Evolutionary conservation across 2,113 vertebrate genomes (phyloP).

Genomic region (Lichenostomus cassidix): DNA sequence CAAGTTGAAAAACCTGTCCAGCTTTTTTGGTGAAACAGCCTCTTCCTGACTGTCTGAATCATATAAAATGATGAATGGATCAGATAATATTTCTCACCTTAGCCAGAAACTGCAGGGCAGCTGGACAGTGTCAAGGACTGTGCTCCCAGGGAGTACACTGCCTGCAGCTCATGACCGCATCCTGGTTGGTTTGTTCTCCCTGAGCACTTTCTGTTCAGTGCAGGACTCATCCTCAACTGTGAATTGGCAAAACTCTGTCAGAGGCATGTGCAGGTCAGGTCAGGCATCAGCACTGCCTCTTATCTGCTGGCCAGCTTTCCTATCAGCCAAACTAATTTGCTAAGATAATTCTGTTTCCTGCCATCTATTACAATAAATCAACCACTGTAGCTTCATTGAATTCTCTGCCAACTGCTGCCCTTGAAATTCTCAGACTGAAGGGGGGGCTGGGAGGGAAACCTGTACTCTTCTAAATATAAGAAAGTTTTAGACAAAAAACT

Average conservation of each 20-base stretch:
- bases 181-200: neutral
- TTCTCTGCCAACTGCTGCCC: constrained; percentile 6
- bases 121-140: neutral
- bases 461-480: neutral
- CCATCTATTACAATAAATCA: constrained; percentile 51
- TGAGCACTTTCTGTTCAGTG: neutral
- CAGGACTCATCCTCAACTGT: neutral
- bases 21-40: neutral
- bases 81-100: neutral
- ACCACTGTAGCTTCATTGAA: neutral
- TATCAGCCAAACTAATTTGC: constrained; percentile 46
- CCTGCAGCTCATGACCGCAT: fast-evolving
- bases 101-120: neutral
- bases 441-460: neutral
- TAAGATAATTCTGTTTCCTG: constrained; percentile 52
- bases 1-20: neutral
- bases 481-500: neutral
- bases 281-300: neutral
- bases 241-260: neutral
- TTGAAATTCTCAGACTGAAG: constrained; percentile 6
- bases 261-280: neutral
- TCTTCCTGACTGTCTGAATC: neutral
- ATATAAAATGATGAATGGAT: neutral
- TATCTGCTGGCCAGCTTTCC: constrained; percentile 34
- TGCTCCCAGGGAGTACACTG: neutral